These are phyloP conservation scores for Cheilosia vernalis DNA, from an alignment of 2,888 invertebrate species.

Conservation along the genomic window DNA sequence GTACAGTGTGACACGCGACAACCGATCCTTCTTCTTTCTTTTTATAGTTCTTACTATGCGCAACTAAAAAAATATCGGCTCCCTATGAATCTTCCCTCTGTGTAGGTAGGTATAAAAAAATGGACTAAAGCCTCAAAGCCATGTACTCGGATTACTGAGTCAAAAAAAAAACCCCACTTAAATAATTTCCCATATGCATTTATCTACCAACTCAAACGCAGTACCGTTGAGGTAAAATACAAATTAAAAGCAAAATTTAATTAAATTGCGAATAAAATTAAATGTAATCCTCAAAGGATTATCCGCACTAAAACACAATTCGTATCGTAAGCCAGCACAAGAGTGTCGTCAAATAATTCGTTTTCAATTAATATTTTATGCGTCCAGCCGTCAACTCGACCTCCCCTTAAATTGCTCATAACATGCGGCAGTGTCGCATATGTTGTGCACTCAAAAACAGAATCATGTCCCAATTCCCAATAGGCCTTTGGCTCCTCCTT, in stretches of 20 bases:
- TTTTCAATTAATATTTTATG: conserved; percentile 59
- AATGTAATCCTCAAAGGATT: conserved; percentile 58
- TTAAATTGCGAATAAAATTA: conserved; percentile 43
- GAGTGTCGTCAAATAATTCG: conserved; percentile 33
- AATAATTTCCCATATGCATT: not conserved
- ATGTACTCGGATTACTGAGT: no score
- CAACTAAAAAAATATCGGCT: no score
- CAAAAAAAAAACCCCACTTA: not conserved
- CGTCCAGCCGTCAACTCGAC: conserved; percentile 28
- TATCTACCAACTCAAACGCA: not conserved
- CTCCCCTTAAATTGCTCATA: conserved; percentile 29
- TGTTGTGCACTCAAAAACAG: conserved; percentile 11
- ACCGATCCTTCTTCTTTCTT: no score
- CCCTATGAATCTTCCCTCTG: no score
- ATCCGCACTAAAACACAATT: conserved; percentile 31
- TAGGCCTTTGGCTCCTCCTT: not conserved
- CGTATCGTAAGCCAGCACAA: not conserved
- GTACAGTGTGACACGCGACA: no score
- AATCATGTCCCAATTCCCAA: conserved; percentile 9
- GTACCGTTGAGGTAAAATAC: not conserved
- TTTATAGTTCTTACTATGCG: no score
- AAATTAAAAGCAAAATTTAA: conserved; percentile 30
- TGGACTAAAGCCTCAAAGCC: no score
- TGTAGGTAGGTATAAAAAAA: no score
- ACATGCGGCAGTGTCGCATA: conserved; percentile 16